phyloP scores from a whole-genome alignment of 2,113 vertebrate genomes.

The Trichomycterus rosablanca region DNA sequence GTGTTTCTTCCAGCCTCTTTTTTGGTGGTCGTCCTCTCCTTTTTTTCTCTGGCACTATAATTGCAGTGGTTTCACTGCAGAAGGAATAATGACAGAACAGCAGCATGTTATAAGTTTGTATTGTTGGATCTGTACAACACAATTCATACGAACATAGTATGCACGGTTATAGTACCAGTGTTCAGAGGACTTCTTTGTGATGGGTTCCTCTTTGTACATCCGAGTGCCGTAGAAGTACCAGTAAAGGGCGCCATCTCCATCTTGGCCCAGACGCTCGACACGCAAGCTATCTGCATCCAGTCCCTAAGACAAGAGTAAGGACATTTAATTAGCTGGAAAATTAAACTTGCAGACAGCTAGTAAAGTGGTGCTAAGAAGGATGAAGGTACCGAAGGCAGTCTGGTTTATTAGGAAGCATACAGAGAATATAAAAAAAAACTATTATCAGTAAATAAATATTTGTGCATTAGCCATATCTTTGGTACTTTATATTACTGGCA shows the following conservation, averaged over 20 bases:
- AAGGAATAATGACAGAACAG: background rate
- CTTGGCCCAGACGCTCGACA: slow-evolving; percentile 91
- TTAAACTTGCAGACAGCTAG: background rate
- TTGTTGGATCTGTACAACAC: no score
- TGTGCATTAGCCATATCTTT: no score
- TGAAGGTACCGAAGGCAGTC: no score
- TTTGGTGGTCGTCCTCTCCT: slow-evolving; percentile 90
- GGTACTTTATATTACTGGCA: no score
- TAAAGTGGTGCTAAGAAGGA: background rate
- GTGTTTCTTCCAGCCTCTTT: slow-evolving; percentile 76
- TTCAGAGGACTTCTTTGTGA: slow-evolving; percentile 61
- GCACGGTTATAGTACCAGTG: no score
- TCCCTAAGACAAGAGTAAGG: slow-evolving; percentile 65
- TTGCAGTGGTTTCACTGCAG: slow-evolving; percentile 54
- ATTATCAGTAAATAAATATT: no score
- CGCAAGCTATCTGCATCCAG: slow-evolving; percentile 93
- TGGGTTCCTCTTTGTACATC: slow-evolving; percentile 91
- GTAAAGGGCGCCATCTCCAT: slow-evolving; percentile 88
- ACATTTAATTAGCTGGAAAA: background rate
- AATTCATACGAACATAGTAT: no score
- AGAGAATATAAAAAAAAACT: no score
- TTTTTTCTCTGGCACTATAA: slow-evolving; percentile 69
- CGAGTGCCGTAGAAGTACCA: slow-evolving; percentile 98
- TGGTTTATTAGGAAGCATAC: background rate
- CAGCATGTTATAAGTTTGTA: no score